These are phyloP conservation scores for Tachina lurida DNA, from an alignment of 2,888 invertebrate genomes.

Conservation along the genomic window DNA sequence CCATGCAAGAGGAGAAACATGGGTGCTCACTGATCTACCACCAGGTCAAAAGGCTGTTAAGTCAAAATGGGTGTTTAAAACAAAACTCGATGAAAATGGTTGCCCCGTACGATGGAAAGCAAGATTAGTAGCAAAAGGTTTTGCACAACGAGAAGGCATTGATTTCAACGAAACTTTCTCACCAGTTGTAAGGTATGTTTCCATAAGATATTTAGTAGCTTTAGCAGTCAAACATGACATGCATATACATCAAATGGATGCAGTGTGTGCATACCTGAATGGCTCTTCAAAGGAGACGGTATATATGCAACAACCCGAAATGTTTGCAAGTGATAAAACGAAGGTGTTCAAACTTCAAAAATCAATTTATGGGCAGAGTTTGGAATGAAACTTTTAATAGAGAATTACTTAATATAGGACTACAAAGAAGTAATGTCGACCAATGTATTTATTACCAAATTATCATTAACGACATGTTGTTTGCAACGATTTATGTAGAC, in stretches of 20 bases:
- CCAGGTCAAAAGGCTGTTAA: background rate
- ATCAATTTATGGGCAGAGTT: too few species aligned
- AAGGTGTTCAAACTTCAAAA: too few species aligned
- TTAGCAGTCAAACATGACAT: too few species aligned
- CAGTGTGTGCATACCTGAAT: too few species aligned
- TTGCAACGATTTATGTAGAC: too few species aligned
- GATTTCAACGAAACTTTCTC: background rate
- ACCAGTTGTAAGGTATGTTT: background rate
- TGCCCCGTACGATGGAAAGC: background rate
- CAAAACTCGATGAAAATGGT: background rate
- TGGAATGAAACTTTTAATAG: too few species aligned
- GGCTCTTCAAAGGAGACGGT: background rate
- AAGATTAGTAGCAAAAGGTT: background rate
- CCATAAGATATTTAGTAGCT: too few species aligned
- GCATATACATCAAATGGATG: too few species aligned
- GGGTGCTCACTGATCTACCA: background rate
- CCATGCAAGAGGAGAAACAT: background rate
- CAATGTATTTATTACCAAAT: too few species aligned
- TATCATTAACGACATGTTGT: too few species aligned
- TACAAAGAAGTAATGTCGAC: too few species aligned
- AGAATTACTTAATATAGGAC: too few species aligned
- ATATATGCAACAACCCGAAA: background rate
- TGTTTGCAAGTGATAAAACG: background rate
- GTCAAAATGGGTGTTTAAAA: background rate
- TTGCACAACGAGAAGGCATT: background rate